phyloP scores from a whole-genome alignment of 2,797 vertebrate species.

The Paratrypauchen microcephalus region DNA sequence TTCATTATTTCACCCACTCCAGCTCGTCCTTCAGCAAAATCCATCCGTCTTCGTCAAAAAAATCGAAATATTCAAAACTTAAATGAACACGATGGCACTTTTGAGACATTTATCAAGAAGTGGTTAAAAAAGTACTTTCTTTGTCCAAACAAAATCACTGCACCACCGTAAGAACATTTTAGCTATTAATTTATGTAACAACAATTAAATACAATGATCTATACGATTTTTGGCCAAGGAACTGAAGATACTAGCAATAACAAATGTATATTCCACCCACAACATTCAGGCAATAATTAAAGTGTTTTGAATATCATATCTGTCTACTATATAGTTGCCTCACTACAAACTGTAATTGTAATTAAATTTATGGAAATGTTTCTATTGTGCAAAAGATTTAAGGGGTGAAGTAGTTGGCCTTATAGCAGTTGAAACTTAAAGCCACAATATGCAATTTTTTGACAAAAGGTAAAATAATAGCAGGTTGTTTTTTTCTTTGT shows the following conservation, averaged over 20 bases:
- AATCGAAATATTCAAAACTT: constrained; percentile 32
- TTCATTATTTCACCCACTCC: constrained; percentile 55
- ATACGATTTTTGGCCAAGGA: background rate
- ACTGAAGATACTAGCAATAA: no score
- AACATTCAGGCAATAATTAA: no score
- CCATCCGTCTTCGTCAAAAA: constrained; percentile 60
- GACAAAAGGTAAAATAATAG: no score
- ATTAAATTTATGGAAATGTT: no score
- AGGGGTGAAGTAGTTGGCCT: no score
- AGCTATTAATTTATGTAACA: background rate
- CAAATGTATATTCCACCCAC: background rate
- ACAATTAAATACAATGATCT: background rate
- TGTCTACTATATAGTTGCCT: no score
- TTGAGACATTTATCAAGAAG: constrained; percentile 19
- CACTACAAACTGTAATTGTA: no score
- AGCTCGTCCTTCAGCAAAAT: constrained; percentile 51
- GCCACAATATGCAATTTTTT: no score
- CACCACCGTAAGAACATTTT: background rate
- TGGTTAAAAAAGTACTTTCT: background rate
- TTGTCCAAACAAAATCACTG: background rate
- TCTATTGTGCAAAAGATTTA: no score
- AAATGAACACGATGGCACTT: constrained; percentile 11
- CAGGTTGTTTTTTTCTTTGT: no score
- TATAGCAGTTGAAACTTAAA: no score
- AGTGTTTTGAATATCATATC: no score